These are phyloP conservation scores for Tenthredo notha DNA, from an alignment of 2,888 invertebrate species.

Conservation along the genomic window DNA sequence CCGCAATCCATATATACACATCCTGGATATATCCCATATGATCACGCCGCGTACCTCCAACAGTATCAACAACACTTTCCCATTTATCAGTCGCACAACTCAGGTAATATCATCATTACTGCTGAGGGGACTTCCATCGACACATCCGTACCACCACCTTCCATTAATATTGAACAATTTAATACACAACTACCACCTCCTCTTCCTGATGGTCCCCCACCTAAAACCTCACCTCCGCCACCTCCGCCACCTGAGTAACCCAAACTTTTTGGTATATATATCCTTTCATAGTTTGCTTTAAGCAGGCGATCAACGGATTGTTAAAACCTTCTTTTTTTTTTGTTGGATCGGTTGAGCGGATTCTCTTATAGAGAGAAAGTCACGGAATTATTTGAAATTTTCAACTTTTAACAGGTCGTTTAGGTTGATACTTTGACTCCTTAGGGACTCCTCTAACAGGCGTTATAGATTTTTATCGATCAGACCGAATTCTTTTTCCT, in stretches of 20 bases:
- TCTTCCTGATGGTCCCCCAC: constrained; percentile 80
- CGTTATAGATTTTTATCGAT: no score
- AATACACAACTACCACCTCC: constrained; percentile 59
- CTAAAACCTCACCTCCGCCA: constrained; percentile 83
- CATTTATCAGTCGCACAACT: constrained; percentile 65
- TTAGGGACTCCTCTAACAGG: no score
- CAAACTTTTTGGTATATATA: background rate
- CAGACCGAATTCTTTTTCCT: background rate
- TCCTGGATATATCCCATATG: constrained; percentile 67
- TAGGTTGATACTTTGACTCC: constrained; percentile 2
- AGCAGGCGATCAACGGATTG: no score
- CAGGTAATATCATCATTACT: constrained; percentile 70
- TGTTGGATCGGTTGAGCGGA: no score
- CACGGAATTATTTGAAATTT: background rate
- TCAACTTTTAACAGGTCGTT: background rate
- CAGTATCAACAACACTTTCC: constrained; percentile 68
- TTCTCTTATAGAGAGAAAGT: no score
- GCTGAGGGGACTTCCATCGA: constrained; percentile 71
- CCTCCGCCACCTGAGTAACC: constrained; percentile 72
- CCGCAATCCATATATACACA: constrained; percentile 63
- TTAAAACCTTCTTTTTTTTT: no score
- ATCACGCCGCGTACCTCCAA: constrained; percentile 70
- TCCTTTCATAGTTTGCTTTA: no score
- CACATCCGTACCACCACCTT: constrained; percentile 72
- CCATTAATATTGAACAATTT: background rate